Base-by-base conservation (phyloP, 2,888 invertebrate species). In the Dyspetes luteomarginatus region DNA sequence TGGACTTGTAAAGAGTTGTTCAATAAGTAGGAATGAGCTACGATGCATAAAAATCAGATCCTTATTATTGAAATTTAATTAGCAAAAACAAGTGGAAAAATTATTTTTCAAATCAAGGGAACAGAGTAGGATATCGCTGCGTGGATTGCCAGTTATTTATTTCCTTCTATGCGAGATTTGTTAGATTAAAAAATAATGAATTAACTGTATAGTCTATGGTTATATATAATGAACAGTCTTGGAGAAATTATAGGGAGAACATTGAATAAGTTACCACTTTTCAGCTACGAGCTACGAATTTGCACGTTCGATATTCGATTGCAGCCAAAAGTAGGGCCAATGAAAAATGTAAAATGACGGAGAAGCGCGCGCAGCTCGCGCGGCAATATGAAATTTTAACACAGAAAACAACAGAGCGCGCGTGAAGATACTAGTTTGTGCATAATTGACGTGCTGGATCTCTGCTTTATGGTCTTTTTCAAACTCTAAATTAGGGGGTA, bases 401-500 rank as follows among this genome's bases (percentile, higher is more conserved):
- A 67, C 71, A 75, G 52, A 30, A 19, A 45, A 71, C 69, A 43
- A 67, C 58, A 4, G n/a, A 22, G 3, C 56, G 19, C 55, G 43
- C n/a, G 45, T 15, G 7, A 17, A n/a, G 5, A 22, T 41, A 28
- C n/a, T 24, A 4, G 43, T 68, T 19, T 55, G 4, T 75, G 19
- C 65, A 50, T 68, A 64, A 64, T 65, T 69, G 73, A 65, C 73
- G 76, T 81, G 72, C 73, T 64, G n/a, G 73, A 30, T 58, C 68
- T 69, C 77, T 71, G 69, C 64, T 77, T 77, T 77, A 77, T 73
- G n/a, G 50, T 74, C 64, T 52, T 58, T 68, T 56, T n/a, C 55
- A 43, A 48, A 76, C 68, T 56, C 26, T 67, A 65, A 45, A 58
- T 60, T 55, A 62, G 26, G 9, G 55, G 60, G 55, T 43, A 50